Evolutionary conservation across 2,113 vertebrate genomes (phyloP), one percentile per base, ranked within the genome.

Genomic region (Triplophysa dalaica): DNA sequence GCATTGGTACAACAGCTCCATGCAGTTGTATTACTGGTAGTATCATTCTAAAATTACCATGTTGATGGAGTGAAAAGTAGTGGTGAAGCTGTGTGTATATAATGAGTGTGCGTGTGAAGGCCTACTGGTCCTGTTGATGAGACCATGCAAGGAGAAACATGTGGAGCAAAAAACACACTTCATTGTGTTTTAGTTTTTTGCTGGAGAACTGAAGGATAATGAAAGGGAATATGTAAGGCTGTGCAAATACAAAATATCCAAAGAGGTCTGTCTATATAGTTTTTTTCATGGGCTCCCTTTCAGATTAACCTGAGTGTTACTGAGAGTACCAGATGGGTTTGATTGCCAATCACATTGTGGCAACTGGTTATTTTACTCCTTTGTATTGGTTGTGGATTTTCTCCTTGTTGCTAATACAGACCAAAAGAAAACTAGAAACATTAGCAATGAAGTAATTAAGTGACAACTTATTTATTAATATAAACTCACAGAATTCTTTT

Each of bases 141-240:
- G 22, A 41, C 64, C 38, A 29, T 29, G 29, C 29, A 64, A 10
- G 33, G 3, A 10, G 11, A 29, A 13, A 33, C 24, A 48, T n/a
- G 61, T 52, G 6, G 81, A 72, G 70, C 43, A 67, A 38, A 63
- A 75, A 43, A 48, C 19, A 33, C 50, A 74, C 9, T 77, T 75
- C 9, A 78, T 74, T 73, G 29, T 62, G 78, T 87, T 84, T 83
- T 62, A 77, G 77, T 63, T 77, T 83, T 77, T 83, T 67, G 64
- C 26, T 69, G 87, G 54, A 83, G 82, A 82, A 85, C 86, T 85
- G 70, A 86, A 84, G 89, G 87, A 86, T 86, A 85, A 88, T 82
- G 75, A 91, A 92, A 92, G 89, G 92, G 90, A 91, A 92, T 81
- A 33, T 79, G 65, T 26, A 79, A 66, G 69, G 75, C 52, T 79